Percentiles rank a stretch among this genome's conserved stretches.
phyloP scores from a whole-genome alignment of 2,888 invertebrate genomes.

The Craniophora ligustri region DNA sequence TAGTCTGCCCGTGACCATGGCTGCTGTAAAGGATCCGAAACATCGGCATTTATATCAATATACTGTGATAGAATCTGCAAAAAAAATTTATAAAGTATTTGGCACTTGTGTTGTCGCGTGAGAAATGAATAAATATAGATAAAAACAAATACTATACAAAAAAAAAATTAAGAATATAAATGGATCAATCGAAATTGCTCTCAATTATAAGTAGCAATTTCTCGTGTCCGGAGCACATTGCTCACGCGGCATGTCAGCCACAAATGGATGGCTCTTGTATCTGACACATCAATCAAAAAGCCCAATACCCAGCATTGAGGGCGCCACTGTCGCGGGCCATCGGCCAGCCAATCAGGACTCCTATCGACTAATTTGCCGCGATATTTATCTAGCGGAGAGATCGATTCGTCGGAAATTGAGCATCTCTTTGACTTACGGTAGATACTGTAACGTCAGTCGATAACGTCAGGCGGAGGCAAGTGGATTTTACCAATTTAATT shows the following conservation, averaged over 20 bases:
- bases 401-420: slow-evolving; percentile 49
- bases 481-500: slow-evolving; percentile 34
- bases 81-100: no score
- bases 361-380: slow-evolving; percentile 46
- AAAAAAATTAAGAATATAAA: no score
- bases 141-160: no score
- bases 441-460: not conserved
- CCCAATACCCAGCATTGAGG: slow-evolving; percentile 11
- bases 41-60: no score
- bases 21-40: no score
- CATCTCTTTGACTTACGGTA: slow-evolving; percentile 22
- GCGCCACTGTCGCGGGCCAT: slow-evolving; percentile 7
- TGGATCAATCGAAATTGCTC: not conserved
- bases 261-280: slow-evolving; percentile 7
- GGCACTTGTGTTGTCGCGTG: no score
- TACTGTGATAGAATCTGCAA: no score
- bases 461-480: slow-evolving; percentile 30
- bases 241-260: slow-evolving; percentile 3
- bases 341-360: slow-evolving; percentile 28
- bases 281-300: slow-evolving; percentile 30
- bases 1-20: no score
- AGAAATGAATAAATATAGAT: no score
- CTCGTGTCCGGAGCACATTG: not conserved
- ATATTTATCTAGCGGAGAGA: slow-evolving; percentile 49
- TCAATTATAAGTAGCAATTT: not conserved